These are phyloP conservation scores for Planiliza haematocheilus DNA, from an alignment of 2,113 vertebrate genomes.

Conservation along the genomic window DNA sequence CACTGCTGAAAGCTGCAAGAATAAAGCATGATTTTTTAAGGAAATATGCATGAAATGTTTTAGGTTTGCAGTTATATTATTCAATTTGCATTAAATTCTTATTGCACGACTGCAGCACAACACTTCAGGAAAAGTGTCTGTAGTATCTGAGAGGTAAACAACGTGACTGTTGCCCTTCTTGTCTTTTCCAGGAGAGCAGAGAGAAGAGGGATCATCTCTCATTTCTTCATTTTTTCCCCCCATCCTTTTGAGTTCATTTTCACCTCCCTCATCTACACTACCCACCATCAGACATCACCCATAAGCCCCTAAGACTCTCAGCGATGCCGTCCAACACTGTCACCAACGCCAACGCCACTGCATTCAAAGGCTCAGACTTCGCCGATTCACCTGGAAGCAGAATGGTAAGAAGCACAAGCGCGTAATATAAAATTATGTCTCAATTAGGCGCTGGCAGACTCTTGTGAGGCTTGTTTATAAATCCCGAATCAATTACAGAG, in stretches of 20 bases:
- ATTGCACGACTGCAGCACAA: not conserved
- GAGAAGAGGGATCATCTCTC: conserved; percentile 75
- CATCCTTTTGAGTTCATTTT: conserved; percentile 58
- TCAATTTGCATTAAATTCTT: not conserved
- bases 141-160: too few species aligned
- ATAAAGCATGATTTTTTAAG: conserved; percentile 8
- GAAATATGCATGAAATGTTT: conserved; percentile 21
- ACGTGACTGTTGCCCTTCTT: not conserved
- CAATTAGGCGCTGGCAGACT: too few species aligned
- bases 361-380: conserved; percentile 78
- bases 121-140: conserved; percentile 29
- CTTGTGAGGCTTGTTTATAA: too few species aligned
- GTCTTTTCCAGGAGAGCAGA: conserved; percentile 70
- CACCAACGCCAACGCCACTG: conserved; percentile 66
- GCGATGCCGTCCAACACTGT: conserved; percentile 89
- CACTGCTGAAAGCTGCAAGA: conserved; percentile 3
- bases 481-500: not conserved
- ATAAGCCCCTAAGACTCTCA: conserved; percentile 47
- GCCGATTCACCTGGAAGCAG: conserved; percentile 75
- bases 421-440: too few species aligned
- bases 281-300: conserved; percentile 24
- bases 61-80: not conserved
- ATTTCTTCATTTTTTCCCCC: conserved; percentile 42
- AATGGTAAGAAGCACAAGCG: conserved; percentile 78
- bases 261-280: conserved; percentile 43